Percentiles rank a stretch among this genome's conserved stretches.
phyloP scores from a whole-genome alignment of 1,140 invertebrate genomes.

The Drosophila micromelanica region DNA sequence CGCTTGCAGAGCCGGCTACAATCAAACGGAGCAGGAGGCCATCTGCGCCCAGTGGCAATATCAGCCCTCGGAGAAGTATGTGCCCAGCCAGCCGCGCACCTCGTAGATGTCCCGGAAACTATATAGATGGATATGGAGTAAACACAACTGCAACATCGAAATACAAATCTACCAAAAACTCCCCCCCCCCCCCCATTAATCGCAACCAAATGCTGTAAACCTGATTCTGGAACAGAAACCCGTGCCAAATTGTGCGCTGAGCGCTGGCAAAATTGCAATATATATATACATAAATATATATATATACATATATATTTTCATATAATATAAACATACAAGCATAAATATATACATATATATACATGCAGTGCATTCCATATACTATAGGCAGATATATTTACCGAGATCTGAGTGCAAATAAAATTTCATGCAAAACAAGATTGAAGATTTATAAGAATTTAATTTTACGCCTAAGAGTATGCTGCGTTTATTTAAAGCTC shows the following conservation, averaged over 20 bases:
- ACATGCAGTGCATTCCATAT: slow-evolving; percentile 39
- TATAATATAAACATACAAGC: slow-evolving; percentile 29
- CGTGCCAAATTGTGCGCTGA: slow-evolving; percentile 25
- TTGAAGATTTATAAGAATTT: background rate
- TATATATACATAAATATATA: background rate
- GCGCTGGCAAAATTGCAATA: slow-evolving; percentile 33
- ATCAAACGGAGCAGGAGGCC: slow-evolving; percentile 85
- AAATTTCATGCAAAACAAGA: slow-evolving; percentile 12
- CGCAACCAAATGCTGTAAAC: slow-evolving; percentile 10
- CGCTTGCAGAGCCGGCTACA: slow-evolving; percentile 85
- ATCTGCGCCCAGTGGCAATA: slow-evolving; percentile 88
- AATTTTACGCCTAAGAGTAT: slow-evolving; percentile 12
- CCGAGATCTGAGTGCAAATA: slow-evolving; percentile 42
- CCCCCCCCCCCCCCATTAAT: background rate
- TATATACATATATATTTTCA: slow-evolving; percentile 64
- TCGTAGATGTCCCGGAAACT: slow-evolving; percentile 36
- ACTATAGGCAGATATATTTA: slow-evolving; percentile 57
- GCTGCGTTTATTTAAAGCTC: background rate
- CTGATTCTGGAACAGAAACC: slow-evolving; percentile 32
- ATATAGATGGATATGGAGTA: no score
- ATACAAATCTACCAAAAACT: slow-evolving; percentile 57
- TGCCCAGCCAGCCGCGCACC: slow-evolving; percentile 77
- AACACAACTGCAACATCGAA: slow-evolving; percentile 2
- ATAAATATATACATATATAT: slow-evolving; percentile 33
- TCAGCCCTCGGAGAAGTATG: slow-evolving; percentile 88